These are phyloP conservation scores for Agonopterix heracliana DNA, from an alignment of 2,888 invertebrate genomes.

Conservation along the genomic window DNA sequence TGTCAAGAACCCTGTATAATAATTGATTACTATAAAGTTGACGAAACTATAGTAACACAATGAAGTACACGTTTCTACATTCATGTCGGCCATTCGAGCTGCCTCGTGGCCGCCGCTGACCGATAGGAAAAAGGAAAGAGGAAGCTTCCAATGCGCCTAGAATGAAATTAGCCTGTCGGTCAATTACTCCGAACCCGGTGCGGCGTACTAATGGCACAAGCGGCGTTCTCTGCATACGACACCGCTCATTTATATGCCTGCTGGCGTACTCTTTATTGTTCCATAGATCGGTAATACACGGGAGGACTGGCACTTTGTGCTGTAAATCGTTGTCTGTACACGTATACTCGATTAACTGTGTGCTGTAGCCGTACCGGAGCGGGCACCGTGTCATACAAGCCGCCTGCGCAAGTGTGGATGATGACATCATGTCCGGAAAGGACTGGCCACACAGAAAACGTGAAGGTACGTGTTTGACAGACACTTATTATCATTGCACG, in stretches of 20 bases:
- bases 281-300: conserved; percentile 75
- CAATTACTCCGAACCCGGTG: conserved; percentile 68
- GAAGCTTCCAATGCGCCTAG: conserved; percentile 69
- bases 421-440: conserved; percentile 71
- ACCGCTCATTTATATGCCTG: conserved; percentile 67
- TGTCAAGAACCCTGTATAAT: too few species aligned
- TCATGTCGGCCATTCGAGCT: conserved; percentile 1
- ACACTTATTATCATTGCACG: conserved; percentile 41
- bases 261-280: conserved; percentile 69
- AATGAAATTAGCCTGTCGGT: conserved; percentile 72
- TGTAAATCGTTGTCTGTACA: conserved; percentile 74
- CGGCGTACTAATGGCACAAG: conserved; percentile 68
- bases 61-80: too few species aligned
- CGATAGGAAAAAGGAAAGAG: conserved; percentile 77
- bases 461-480: conserved; percentile 52
- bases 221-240: conserved; percentile 63
- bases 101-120: conserved; percentile 61
- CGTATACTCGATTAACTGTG: conserved; percentile 71
- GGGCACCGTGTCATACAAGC: conserved; percentile 58
- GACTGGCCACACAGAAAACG: conserved; percentile 63
- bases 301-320: conserved; percentile 72
- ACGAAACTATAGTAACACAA: too few species aligned
- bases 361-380: conserved; percentile 45
- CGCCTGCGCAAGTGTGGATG: conserved; percentile 53
- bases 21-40: too few species aligned